Conservation (phyloP, 2,888 invertebrate species). For the Smittia sp. region DNA sequence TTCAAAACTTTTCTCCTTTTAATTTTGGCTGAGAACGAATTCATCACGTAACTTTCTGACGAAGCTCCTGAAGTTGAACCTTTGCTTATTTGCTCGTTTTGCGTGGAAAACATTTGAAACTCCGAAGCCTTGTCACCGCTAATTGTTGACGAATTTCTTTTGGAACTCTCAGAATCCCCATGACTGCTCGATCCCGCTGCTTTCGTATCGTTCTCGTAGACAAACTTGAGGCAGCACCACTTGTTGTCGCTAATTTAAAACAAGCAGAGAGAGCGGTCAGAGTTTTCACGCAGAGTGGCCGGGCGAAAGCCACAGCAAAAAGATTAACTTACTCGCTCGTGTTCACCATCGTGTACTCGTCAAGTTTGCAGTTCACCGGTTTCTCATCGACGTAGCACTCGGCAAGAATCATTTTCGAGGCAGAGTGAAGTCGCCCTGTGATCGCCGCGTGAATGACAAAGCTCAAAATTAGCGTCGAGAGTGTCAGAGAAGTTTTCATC, state of each 20-base stretch:
- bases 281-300: neutral
- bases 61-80: no score
- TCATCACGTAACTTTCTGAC: no score
- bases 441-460: slow-evolving; percentile 29
- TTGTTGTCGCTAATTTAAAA: slow-evolving; percentile 1
- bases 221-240: slow-evolving; percentile 21
- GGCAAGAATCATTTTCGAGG: neutral
- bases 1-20: no score
- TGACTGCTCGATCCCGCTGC: no score
- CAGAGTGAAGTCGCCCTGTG: neutral
- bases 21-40: no score
- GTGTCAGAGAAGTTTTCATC: slow-evolving; percentile 28
- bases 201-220: neutral
- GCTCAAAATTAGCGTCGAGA: slow-evolving; percentile 27
- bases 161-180: no score
- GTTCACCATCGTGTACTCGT: neutral
- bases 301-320: neutral
- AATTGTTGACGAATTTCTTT: no score
- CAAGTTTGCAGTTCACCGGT: neutral
- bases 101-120: no score
- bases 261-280: no score
- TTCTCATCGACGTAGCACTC: neutral
- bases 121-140: no score
- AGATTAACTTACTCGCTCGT: slow-evolving; percentile 16
- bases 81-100: no score